Evolutionary conservation across 2,113 vertebrate species (phyloP), one percentile per base, ranked within the genome.

Genomic region (Myiopsitta monachus): DNA sequence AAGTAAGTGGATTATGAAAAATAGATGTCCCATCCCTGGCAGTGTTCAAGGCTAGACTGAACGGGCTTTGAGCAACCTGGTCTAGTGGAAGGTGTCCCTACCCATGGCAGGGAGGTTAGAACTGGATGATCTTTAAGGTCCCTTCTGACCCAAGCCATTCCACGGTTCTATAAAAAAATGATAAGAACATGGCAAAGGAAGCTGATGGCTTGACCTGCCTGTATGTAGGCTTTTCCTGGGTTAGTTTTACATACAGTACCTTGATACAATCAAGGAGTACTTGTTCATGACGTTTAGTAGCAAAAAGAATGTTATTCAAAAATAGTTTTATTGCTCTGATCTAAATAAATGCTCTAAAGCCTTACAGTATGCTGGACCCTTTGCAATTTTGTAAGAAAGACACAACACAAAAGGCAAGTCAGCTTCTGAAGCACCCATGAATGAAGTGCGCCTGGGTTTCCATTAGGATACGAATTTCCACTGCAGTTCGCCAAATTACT

Each of bases 371-470:
- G 23, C 8, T n/a, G 23, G 57, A 46, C n/a, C 27, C 27, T 18
- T n/a, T 62, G 47, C 10, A n/a, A 4, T 39, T 88, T 67, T 44
- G 49, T 18, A 46, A 54, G 36, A 72, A 67, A 72, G 39, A 11
- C 1, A 2, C 28, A 18, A 39, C 26, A 31, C 30, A 36, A 79
- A 46, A 43, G 66, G 38, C 33, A 52, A 11, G 41, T 2, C 43
- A 18, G 38, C 67, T 38, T 43, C 33, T 8, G 33, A 46, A 49
- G 55, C 49, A 52, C 33, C 41, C 7, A 0, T 7, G 22, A 87
- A 41, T 8, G 63, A 64, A 55, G 27, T 1, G 28, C 3, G 0
- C 17, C 5, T 6, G 11, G 41, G 61, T 78, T 61, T 63, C 11
- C 15, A 43, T 52, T 18, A 27, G 44, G 5, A 1, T 13, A 26